Base-by-base conservation (phyloP, 2,797 vertebrate genomes). In the Leucoraja ocellata region DNA sequence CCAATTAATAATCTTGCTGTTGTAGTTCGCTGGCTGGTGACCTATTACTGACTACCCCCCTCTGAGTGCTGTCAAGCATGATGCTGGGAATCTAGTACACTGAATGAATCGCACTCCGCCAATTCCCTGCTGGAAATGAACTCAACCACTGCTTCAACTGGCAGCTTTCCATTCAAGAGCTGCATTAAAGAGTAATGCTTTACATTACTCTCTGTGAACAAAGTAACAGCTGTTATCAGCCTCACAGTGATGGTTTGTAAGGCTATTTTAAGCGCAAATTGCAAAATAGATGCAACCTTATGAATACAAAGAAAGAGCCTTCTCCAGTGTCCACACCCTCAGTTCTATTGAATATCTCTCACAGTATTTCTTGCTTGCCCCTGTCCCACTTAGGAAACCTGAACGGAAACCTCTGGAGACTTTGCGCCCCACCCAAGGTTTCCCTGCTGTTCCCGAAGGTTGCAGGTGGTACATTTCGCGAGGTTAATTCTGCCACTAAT, bases 41-140 rank as follows among this genome's bases (percentile, higher is more conserved):
- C 73, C 90, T 92, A 25, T 74, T 46, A 92, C 39, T 74, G 90
- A 92, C 90, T 76, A 13, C 39, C 71, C n/a, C 68, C 90, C 71
- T 76, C 90, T 5, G 71, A 92, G 90, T 58, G 39, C 46, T 13
- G 18, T 76, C 90, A 73, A 58, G 71, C 71, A 76, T 74, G 4
- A 25, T 74, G 39, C 36, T 76, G 90, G 71, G 23, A 92, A 58
- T 74, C 39, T 76, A 76, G 39, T 46, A 46, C 23, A 54, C 23
- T 36, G 73, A 74, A 54, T 25, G 39, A 76, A 92, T n/a, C 13
- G 76, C 54, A 13, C 90, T 54, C 90, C 58, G 68, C 71, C 73
- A 71, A 39, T 23, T 74, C 90, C 39, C 90, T 76, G 46, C 39
- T 74, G 90, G 90, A 92, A 92, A 58, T 54, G 10, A 76, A 92